Evolutionary conservation across 2,113 vertebrate genomes (phyloP), one percentile per base, ranked within the genome.

Genomic region (Isurus oxyrinchus): DNA sequence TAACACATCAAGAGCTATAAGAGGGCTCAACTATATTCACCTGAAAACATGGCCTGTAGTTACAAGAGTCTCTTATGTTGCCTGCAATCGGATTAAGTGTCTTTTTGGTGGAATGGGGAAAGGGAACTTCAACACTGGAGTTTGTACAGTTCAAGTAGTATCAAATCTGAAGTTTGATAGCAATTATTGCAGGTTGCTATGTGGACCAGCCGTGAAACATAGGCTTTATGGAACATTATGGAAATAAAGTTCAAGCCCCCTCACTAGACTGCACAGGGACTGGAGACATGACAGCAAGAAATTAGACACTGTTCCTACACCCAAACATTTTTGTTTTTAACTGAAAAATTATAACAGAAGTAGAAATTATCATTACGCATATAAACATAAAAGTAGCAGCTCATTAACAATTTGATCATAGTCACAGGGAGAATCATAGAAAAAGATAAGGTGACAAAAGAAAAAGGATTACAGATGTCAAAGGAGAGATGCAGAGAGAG

Each of bases 21-120:
- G n/a, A 94, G 59, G 90, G 90, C 90, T 59, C 59, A 94, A 94
- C 90, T 94, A 94, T 66, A 94, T 94, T 94, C 90, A 94, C 90
- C 90, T 94, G 59, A 94, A 94, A 94, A 94, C 59, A 94, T 94
- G 90, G 90, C 59, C 90, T 94, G 40, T 49, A 40, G 35, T 40
- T 44, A 94, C 59, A 94, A 94, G 90, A 63, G 90, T 94, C 90
- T 94, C 90, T 94, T 94, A 61, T 94, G 90, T 63, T 94, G 90
- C 59, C 61, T 94, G 90, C 61, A 94, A 94, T 63, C n/a, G 35
- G 90, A 94, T 63, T 23, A 61, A 94, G 90, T 94, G 90, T 40
- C 90, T 16, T 94, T 94, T 94, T 94, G 90, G 90, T 94, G 35
- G 90, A 94, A 94, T 94, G 59, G 90, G 90, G 90, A 63, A 94